phyloP scores from a whole-genome alignment of 2,113 vertebrate species.

The Mystacornis crossleyi region DNA sequence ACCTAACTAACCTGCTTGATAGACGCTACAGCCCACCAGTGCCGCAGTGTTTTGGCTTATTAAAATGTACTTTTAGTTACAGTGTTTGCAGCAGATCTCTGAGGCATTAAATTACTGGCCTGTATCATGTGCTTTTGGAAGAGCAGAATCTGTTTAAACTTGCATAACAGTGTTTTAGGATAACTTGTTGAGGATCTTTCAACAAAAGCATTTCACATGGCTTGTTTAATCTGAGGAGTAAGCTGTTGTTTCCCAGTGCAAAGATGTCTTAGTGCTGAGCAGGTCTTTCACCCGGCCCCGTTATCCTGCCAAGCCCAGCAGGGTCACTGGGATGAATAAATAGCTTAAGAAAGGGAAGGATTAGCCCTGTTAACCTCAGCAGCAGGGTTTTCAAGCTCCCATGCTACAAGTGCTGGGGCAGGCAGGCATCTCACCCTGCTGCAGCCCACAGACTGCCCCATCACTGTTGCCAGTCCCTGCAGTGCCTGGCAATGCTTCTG shows the following conservation, averaged over 20 bases:
- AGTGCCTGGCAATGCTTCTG: neutral
- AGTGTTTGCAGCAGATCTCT: neutral
- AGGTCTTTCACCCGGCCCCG: neutral
- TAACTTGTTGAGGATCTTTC: neutral
- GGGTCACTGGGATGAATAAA: neutral
- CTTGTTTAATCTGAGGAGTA: neutral
- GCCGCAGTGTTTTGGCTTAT: neutral
- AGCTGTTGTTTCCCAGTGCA: neutral
- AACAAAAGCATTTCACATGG: neutral
- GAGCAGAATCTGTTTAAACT: neutral
- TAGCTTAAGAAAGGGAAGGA: neutral
- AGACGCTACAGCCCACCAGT: neutral
- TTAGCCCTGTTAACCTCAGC: neutral
- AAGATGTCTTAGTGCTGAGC: neutral
- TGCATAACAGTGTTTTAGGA: neutral
- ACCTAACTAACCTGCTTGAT: neutral
- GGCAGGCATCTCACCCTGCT: neutral
- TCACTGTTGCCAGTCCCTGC: neutral
- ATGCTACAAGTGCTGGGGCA: accelerated
- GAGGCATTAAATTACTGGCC: neutral
- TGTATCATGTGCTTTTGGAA: neutral
- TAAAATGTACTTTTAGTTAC: neutral
- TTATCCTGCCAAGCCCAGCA: neutral
- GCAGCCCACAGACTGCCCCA: neutral
- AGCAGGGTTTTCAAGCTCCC: neutral